Evolutionary conservation across 2,797 vertebrate genomes (phyloP).

Genomic region (Emys orbicularis): DNA sequence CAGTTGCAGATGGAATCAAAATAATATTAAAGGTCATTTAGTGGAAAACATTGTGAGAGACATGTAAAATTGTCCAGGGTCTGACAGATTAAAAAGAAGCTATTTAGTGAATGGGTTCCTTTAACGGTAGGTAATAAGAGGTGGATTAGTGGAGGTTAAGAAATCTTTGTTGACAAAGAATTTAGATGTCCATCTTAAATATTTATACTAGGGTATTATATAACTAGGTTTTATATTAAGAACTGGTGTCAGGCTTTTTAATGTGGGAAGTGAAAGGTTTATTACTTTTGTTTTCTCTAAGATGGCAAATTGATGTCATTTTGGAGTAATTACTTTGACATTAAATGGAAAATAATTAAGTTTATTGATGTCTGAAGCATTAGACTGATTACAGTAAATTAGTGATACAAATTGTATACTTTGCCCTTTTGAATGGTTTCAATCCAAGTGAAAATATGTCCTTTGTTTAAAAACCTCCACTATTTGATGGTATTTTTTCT

Average conservation of each 20-base stretch:
- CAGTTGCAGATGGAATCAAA: slow-evolving; percentile 4
- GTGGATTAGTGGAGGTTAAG: slow-evolving; percentile 22
- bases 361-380: slow-evolving; percentile 48
- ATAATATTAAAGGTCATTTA: neutral
- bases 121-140: slow-evolving; percentile 23
- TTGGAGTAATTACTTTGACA: slow-evolving; percentile 52
- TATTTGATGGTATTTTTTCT: neutral
- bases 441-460: slow-evolving; percentile 19
- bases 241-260: slow-evolving; percentile 11
- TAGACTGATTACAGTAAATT: slow-evolving; percentile 27
- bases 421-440: slow-evolving; percentile 49
- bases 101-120: neutral
- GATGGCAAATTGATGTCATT: slow-evolving; percentile 43
- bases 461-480: slow-evolving; percentile 34
- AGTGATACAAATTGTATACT: slow-evolving; percentile 24
- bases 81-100: neutral
- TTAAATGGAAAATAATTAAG: slow-evolving; percentile 42
- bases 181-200: slow-evolving; percentile 23
- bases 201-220: neutral
- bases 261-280: slow-evolving; percentile 36
- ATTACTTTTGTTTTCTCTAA: slow-evolving; percentile 37
- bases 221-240: slow-evolving; percentile 1
- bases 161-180: slow-evolving; percentile 27
- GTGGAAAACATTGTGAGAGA: neutral
- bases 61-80: neutral